A percentile compares a stretch with the other conserved stretches of the same genome.
Conservation (phyloP, 2,797 vertebrate species). For the Rhabdomys pumilio region DNA sequence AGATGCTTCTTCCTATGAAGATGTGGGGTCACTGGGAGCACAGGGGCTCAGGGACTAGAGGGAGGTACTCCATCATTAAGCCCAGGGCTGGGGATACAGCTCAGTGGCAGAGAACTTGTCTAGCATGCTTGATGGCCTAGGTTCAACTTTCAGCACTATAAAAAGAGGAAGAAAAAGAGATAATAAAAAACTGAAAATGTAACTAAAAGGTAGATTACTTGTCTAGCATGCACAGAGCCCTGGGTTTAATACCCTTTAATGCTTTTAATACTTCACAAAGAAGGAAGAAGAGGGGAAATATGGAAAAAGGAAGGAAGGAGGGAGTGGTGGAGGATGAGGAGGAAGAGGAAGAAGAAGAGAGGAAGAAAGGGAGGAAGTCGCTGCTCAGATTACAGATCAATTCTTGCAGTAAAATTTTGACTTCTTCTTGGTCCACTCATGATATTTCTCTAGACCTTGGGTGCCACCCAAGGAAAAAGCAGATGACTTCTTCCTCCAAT, state of each 20-base stretch:
- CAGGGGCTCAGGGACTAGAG: not conserved
- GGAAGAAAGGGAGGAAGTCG: not conserved
- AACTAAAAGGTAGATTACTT: not conserved
- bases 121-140: not conserved
- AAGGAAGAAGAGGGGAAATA: not conserved
- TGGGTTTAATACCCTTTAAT: not conserved
- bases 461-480: not conserved
- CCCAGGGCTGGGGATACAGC: not conserved
- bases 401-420: not conserved
- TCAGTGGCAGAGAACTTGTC: not conserved
- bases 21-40: not conserved
- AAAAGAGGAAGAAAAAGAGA: not conserved
- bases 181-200: not conserved
- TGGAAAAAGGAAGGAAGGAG: not conserved
- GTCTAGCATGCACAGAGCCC: not conserved
- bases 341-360: not conserved
- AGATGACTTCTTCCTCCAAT: not conserved
- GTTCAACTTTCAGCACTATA: not conserved
- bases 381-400: not conserved
- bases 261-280: not conserved
- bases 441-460: not conserved
- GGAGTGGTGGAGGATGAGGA: not conserved
- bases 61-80: not conserved
- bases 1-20: not conserved
- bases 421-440: conserved; percentile 24